Conservation (phyloP, 2,113 vertebrate species). For the Oophaga pumilio region DNA sequence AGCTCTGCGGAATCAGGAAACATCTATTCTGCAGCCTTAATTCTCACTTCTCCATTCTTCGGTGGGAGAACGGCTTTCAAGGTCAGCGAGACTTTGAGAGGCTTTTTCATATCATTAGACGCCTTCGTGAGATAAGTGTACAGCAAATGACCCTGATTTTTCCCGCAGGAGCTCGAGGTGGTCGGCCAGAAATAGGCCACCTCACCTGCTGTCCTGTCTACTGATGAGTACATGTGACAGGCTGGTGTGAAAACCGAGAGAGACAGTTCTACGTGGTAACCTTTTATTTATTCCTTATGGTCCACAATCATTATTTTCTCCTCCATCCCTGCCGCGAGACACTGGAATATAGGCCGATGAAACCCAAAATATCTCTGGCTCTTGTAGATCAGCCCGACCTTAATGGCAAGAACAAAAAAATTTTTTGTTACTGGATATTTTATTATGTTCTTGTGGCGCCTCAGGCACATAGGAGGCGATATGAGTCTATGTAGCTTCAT, state of each 20-base stretch:
- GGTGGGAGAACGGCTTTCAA: neutral
- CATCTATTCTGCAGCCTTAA: too few species aligned
- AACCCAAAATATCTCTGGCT: neutral
- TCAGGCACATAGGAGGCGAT: too few species aligned
- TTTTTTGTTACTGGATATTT: neutral
- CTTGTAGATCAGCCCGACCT: neutral
- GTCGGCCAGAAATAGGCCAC: neutral
- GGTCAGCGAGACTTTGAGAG: neutral
- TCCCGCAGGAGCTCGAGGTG: neutral
- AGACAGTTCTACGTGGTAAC: neutral
- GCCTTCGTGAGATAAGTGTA: conserved; percentile 11
- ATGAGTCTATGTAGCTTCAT: too few species aligned
- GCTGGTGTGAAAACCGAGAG: too few species aligned
- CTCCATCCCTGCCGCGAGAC: neutral
- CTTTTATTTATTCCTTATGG: neutral
- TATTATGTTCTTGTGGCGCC: too few species aligned
- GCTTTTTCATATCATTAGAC: conserved; percentile 15
- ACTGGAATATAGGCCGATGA: too few species aligned
- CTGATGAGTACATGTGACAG: neutral
- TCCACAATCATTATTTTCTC: neutral
- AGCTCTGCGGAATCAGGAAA: too few species aligned
- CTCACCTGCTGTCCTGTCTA: neutral
- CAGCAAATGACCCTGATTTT: neutral
- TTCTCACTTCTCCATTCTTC: too few species aligned
- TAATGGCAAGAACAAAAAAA: neutral